Evolutionary conservation across 2,113 vertebrate genomes (phyloP).

Genomic region (Calyptommatus sinebrachiatus): DNA sequence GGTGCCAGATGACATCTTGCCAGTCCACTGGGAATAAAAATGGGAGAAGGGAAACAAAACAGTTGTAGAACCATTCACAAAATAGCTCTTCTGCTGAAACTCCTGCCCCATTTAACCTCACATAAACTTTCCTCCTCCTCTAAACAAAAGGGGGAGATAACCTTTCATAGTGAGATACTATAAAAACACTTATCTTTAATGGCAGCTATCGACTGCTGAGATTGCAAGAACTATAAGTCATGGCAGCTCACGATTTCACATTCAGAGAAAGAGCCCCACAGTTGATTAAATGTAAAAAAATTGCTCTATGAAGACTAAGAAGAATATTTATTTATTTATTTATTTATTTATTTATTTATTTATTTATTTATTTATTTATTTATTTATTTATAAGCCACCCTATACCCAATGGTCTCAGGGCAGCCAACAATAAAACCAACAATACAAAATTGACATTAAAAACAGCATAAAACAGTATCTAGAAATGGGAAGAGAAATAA

Average conservation of each 20-base stretch:
- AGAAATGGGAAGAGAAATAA: too few relatives aligned
- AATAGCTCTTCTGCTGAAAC: neutral
- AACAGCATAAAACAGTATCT: too few relatives aligned
- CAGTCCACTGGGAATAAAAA: neutral
- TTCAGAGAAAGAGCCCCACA: slow-evolving; percentile 14
- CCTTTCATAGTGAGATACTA: slow-evolving; percentile 9
- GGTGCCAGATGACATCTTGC: slow-evolving; percentile 19
- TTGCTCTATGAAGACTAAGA: slow-evolving; percentile 17
- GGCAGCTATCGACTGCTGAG: slow-evolving; percentile 37
- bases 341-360: slow-evolving; percentile 30
- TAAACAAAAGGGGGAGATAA: neutral
- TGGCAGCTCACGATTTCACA: neutral
- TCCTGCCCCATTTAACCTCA: slow-evolving; percentile 28
- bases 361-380: slow-evolving; percentile 30
- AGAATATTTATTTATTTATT: slow-evolving; percentile 34
- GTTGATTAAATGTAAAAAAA: neutral
- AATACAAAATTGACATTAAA: too few relatives aligned
- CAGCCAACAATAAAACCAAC: too few relatives aligned
- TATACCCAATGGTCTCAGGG: too few relatives aligned
- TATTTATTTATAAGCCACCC: neutral
- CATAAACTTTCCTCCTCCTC: neutral
- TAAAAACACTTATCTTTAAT: slow-evolving; percentile 33
- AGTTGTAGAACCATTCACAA: slow-evolving; percentile 12
- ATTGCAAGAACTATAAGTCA: slow-evolving; percentile 18
- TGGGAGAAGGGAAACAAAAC: neutral